phyloP scores from a whole-genome alignment of 2,797 vertebrate genomes.

The Hypotaenidia philippensis region DNA sequence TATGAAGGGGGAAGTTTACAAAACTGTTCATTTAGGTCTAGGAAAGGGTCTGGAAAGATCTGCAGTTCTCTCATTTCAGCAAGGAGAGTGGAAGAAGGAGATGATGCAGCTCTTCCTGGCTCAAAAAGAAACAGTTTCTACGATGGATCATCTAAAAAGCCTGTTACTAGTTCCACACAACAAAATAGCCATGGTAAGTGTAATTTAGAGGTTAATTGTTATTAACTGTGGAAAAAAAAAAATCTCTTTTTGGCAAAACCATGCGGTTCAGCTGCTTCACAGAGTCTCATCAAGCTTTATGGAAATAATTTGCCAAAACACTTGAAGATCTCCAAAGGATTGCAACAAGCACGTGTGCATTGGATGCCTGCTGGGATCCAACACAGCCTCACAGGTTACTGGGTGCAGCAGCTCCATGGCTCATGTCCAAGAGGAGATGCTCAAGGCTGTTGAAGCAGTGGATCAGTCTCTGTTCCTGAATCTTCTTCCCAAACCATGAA shows the following conservation, averaged over 20 bases:
- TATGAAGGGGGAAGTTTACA: constrained; percentile 25
- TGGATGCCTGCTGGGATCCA: too few species aligned
- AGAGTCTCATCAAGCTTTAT: not conserved
- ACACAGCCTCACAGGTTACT: accelerated
- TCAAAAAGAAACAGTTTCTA: not conserved
- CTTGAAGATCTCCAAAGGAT: not conserved
- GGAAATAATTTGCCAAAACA: not conserved
- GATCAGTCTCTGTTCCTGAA: too few species aligned
- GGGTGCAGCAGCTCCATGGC: too few species aligned
- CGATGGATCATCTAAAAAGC: not conserved
- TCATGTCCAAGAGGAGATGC: too few species aligned
- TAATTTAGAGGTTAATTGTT: not conserved
- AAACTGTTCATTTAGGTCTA: not conserved
- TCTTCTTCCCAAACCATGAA: accelerated
- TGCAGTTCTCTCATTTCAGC: not conserved
- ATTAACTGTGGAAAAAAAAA: not conserved
- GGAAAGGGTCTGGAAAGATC: constrained; percentile 55
- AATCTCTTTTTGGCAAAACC: accelerated
- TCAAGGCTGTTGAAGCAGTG: accelerated
- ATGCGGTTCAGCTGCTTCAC: not conserved
- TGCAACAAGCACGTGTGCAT: accelerated
- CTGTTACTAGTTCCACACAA: not conserved
- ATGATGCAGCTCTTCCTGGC: not conserved
- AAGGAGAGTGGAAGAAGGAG: constrained; percentile 39
- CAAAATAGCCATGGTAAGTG: constrained; percentile 71